Base-by-base conservation (phyloP, 2,113 vertebrate genomes). In the Peromyscus maniculatus region DNA sequence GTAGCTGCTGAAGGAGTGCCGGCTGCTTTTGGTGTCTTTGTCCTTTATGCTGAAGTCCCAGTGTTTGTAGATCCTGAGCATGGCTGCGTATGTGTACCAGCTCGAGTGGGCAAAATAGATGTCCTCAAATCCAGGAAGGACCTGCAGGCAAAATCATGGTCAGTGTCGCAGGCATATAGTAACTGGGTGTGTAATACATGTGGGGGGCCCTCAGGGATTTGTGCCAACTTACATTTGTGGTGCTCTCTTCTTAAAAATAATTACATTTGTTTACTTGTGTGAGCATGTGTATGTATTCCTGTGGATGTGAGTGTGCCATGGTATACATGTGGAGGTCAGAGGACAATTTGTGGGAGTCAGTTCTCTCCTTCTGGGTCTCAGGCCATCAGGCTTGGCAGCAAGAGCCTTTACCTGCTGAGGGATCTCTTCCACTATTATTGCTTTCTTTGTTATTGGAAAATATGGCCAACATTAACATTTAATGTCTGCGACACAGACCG, bases 1-100 rank as follows among this genome's bases (percentile, higher is more conserved):
- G 94, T 99, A 99, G 98, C 99, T 99, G 99, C 99, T 99, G 98
- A 99, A 99, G 74, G 99, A 99, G 49, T 99, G 95, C 71, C 98
- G 99, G 36, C 98, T 97, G 2, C 99, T 99, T 72, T 98, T 98
- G 2, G 99, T 98, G 86, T 98, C 62, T 8, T 98, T 93, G 89
- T 99, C 99, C 4, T 62, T 80, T 95, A 99, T 97, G 33, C 89
- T 98, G 97, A 99, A 99, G 97, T 99, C 99, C 99, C 99, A 99
- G 82, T 99, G 99, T 91, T 99, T 99, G 96, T 99, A 99, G 98
- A 99, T 99, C 89, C 99, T 99, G 98, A 99, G 98, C 0, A 99
- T 99, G 97, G 99, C 99, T 0, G 99, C 99, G 2, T 99, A 99
- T 0, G 99, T 99, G 98, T 99, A 99, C 99, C 99, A 99, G 98